Conservation (phyloP, 2,113 vertebrate genomes). For the Sturnus vulgaris region DNA sequence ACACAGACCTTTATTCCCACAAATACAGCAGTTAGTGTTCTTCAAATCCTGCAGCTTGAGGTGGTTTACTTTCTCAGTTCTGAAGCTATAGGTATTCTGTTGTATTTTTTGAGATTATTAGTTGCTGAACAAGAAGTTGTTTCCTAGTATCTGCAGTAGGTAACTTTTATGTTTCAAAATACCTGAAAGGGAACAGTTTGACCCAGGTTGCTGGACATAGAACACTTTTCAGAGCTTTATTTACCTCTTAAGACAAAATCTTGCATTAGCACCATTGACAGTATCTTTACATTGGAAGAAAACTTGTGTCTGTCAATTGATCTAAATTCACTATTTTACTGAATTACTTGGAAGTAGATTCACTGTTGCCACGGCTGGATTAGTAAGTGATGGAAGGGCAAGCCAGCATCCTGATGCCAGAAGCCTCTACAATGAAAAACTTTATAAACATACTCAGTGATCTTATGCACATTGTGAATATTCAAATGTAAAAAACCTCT, state of each 20-base stretch:
- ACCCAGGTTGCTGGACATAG: not conserved
- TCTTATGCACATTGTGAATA: not conserved
- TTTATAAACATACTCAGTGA: not conserved
- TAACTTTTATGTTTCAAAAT: not conserved
- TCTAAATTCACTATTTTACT: not conserved
- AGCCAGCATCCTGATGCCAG: not conserved
- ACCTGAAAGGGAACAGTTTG: not conserved
- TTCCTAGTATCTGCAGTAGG: not conserved
- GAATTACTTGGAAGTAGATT: not conserved
- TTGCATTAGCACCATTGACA: not conserved
- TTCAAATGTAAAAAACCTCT: not conserved
- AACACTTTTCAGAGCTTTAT: not conserved
- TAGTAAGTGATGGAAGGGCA: not conserved
- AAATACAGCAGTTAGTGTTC: not conserved
- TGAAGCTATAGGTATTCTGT: not conserved
- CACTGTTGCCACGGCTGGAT: not conserved
- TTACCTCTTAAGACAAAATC: not conserved
- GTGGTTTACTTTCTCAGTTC: not conserved
- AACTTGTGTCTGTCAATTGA: not conserved
- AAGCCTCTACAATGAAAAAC: not conserved
- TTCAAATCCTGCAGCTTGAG: not conserved
- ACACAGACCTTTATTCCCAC: not conserved
- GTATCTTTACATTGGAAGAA: not conserved
- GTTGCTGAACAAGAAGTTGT: not conserved
- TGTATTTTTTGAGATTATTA: not conserved